Conservation (phyloP, 2,113 vertebrate species). For the Ameiurus melas region DNA sequence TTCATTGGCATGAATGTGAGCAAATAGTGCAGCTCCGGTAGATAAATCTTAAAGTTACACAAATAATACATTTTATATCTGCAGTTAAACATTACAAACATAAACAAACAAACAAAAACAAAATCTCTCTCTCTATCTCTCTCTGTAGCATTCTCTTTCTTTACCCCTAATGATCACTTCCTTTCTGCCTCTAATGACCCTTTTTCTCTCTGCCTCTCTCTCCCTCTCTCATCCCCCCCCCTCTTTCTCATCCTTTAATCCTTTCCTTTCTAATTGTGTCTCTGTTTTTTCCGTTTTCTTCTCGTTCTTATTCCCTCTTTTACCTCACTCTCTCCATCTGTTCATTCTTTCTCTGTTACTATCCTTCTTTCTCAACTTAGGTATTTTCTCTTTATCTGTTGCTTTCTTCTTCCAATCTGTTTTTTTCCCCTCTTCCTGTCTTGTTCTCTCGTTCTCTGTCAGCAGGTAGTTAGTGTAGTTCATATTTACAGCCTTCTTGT, state of each 20-base stretch:
- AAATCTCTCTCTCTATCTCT: no score
- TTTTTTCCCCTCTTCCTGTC: neutral
- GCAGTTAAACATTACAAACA: no score
- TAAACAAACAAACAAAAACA: no score
- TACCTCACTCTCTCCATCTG: neutral
- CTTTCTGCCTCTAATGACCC: neutral
- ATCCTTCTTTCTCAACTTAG: neutral
- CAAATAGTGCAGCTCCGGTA: no score
- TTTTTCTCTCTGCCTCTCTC: neutral
- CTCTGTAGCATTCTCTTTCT: neutral
- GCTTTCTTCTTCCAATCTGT: neutral
- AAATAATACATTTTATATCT: no score
- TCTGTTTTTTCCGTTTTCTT: neutral
- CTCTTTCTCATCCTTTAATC: constrained; percentile 13
- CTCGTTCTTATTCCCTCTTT: neutral
- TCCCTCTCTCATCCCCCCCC: neutral
- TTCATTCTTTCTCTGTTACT: neutral
- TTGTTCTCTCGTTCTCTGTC: neutral
- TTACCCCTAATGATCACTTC: neutral
- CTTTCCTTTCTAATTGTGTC: neutral
- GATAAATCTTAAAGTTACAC: no score
- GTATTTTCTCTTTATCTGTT: neutral
- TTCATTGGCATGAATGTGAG: no score
- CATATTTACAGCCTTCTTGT: neutral
- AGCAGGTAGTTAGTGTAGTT: neutral